These are phyloP conservation scores for Sebastes reedi DNA, from an alignment of 2,797 vertebrate species.

Conservation along the genomic window DNA sequence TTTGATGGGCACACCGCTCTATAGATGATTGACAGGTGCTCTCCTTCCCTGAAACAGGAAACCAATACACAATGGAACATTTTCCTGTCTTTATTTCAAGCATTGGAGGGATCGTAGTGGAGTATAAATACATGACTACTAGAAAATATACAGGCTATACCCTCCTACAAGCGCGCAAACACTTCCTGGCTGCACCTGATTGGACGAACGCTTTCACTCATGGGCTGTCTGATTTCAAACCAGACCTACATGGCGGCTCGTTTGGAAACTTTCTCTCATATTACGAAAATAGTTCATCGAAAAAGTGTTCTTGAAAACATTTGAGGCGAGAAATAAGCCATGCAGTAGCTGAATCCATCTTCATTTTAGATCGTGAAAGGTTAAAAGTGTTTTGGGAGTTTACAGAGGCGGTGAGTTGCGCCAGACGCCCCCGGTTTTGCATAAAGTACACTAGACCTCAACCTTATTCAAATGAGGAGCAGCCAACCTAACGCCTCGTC, in stretches of 20 bases:
- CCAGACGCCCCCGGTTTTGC: background rate
- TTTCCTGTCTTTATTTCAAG: background rate
- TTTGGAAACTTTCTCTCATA: background rate
- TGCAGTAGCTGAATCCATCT: background rate
- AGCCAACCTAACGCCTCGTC: background rate
- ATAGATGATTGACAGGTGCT: background rate
- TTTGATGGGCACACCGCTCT: background rate
- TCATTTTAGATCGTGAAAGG: background rate
- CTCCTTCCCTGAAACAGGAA: background rate
- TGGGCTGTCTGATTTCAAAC: background rate
- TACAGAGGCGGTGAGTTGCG: background rate
- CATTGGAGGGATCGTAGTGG: background rate
- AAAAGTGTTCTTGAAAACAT: background rate
- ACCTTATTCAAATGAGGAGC: background rate
- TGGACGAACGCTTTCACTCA: background rate
- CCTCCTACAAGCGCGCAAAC: background rate
- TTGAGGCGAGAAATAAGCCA: background rate
- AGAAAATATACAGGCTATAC: background rate
- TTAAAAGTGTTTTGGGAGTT: background rate
- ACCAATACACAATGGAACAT: background rate
- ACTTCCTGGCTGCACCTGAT: background rate
- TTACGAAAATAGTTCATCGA: rapidly evolving
- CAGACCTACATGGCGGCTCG: background rate
- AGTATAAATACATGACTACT: background rate
- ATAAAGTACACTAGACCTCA: background rate